Evolutionary conservation across 1,140 invertebrate genomes (phyloP).

Genomic region (Cyclargus thomasi): DNA sequence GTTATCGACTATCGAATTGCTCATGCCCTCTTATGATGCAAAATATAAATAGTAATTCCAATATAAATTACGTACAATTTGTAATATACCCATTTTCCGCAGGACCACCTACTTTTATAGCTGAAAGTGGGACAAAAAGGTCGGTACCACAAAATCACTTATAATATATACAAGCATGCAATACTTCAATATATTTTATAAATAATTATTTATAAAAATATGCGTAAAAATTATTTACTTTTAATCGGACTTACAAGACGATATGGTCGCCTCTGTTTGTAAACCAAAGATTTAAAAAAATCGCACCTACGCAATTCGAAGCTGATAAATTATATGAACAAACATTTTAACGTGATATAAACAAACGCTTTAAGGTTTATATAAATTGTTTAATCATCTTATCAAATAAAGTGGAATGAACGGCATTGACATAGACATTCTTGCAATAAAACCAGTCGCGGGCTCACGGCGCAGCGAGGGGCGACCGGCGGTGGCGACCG

Average conservation of each 20-base stretch:
- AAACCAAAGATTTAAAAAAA: too few relatives aligned
- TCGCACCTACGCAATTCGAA: too few relatives aligned
- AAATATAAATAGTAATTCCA: not conserved
- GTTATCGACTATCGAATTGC: slow-evolving; percentile 61
- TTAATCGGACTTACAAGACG: too few relatives aligned
- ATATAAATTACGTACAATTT: not conserved
- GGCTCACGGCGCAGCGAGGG: slow-evolving; percentile 39
- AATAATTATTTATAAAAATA: too few relatives aligned
- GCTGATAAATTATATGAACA: not conserved
- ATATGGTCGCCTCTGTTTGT: too few relatives aligned
- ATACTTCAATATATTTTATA: too few relatives aligned
- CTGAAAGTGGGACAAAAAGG: too few relatives aligned
- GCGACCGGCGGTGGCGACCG: slow-evolving; percentile 30
- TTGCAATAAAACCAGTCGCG: slow-evolving; percentile 37
- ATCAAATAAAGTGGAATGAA: slow-evolving; percentile 36
- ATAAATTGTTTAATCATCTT: slow-evolving; percentile 28
- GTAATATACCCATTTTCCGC: too few relatives aligned
- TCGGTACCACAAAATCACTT: too few relatives aligned
- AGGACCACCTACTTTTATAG: too few relatives aligned
- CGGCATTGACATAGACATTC: slow-evolving; percentile 49
- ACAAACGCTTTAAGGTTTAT: slow-evolving; percentile 8
- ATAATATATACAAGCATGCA: too few relatives aligned
- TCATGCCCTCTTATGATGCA: slow-evolving; percentile 15
- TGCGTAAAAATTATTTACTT: too few relatives aligned
- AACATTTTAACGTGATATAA: not conserved